A percentile compares a stretch with the other conserved stretches of the same genome.
phyloP scores from a whole-genome alignment of 2,888 invertebrate genomes.

The Lumbricus terrestris region DNA sequence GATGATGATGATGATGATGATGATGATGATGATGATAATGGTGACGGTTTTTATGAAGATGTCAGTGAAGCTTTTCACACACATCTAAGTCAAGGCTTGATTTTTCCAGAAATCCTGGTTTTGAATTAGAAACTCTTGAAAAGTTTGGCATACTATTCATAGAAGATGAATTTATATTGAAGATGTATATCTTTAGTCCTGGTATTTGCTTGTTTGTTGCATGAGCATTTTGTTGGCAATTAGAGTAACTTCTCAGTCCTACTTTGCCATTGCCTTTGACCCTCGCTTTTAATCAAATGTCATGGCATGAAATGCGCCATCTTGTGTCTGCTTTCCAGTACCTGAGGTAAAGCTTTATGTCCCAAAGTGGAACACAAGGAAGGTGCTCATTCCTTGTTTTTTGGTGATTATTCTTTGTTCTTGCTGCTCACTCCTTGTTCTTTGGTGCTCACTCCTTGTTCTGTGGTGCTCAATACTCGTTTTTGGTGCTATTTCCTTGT shows the following conservation, averaged over 20 bases:
- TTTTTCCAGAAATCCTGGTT: too few relatives aligned
- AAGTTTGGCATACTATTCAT: background rate
- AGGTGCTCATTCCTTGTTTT: background rate
- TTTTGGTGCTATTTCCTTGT: too few relatives aligned
- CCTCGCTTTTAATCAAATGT: background rate
- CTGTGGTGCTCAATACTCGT: too few relatives aligned
- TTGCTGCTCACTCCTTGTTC: too few relatives aligned
- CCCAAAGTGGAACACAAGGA: background rate
- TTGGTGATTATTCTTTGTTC: too few relatives aligned
- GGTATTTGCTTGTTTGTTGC: background rate
- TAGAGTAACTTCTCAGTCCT: background rate
- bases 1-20: background rate
- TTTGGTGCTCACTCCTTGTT: too few relatives aligned
- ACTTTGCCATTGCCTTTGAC: background rate
- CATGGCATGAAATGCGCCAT: background rate
- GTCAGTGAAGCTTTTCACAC: too few relatives aligned
- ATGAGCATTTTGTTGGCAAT: background rate
- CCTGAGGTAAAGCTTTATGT: background rate
- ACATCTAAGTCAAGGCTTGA: too few relatives aligned
- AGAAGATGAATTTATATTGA: background rate
- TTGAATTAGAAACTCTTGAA: too few relatives aligned
- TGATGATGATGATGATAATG: background rate
- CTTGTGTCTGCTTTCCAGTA: background rate
- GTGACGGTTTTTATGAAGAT: too few relatives aligned
- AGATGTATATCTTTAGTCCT: background rate